Conservation (phyloP, 2,888 invertebrate species). For the Drosophila prostipennis region DNA sequence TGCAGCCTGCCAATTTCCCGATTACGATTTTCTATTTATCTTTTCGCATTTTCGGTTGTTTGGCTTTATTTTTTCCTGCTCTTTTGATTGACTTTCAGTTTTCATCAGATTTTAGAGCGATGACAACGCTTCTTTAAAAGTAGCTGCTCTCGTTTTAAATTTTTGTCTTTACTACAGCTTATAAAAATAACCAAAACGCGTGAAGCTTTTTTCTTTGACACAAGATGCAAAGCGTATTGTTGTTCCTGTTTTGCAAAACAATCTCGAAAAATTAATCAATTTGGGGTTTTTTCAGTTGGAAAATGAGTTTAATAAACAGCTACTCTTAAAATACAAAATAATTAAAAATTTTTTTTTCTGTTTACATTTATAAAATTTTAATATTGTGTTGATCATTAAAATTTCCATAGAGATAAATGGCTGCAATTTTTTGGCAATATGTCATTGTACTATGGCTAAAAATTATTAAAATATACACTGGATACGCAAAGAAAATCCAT, state of each 20-base stretch:
- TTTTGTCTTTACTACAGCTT: slow-evolving; percentile 1
- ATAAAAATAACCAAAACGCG: slow-evolving; percentile 9
- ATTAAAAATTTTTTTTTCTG: too few relatives aligned
- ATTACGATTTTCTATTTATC: slow-evolving; percentile 46
- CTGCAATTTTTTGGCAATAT: too few relatives aligned
- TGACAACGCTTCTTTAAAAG: slow-evolving; percentile 40
- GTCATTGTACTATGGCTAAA: too few relatives aligned
- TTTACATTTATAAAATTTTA: too few relatives aligned
- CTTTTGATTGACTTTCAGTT: slow-evolving; percentile 63
- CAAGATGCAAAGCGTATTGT: not conserved
- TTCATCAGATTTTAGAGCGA: slow-evolving; percentile 49
- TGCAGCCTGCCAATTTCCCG: slow-evolving; percentile 68
- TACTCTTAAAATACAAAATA: too few relatives aligned
- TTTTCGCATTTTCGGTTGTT: slow-evolving; percentile 39
- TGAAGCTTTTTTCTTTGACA: not conserved
- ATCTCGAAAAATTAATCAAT: slow-evolving; percentile 6
- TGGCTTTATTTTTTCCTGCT: slow-evolving; percentile 49
- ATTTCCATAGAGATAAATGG: too few relatives aligned
- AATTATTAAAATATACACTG: too few relatives aligned
- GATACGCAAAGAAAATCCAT: too few relatives aligned
- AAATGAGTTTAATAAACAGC: not conserved
- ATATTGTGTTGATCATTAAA: too few relatives aligned
- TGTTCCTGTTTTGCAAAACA: slow-evolving; percentile 10
- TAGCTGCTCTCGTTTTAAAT: not conserved
- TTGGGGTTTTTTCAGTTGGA: not conserved